Evolutionary conservation across 2,888 invertebrate species (phyloP).

Genomic region (Archaeoteleia sp.): DNA sequence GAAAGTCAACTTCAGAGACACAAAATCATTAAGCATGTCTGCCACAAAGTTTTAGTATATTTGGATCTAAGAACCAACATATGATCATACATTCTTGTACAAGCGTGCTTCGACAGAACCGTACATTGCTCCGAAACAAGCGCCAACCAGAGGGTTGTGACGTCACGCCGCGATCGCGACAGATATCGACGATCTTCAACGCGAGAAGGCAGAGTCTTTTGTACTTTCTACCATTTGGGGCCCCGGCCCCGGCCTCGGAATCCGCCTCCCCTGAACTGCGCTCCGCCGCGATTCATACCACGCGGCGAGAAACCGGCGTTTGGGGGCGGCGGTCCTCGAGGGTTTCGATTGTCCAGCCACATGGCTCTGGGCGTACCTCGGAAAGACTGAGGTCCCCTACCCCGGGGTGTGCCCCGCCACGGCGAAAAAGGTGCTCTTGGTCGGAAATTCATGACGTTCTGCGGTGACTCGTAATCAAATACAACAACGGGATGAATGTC

Average conservation of each 20-base stretch:
- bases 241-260: conserved; percentile 68
- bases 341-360: conserved; percentile 74
- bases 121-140: too few species aligned
- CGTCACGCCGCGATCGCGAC: neutral
- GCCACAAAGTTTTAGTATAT: too few species aligned
- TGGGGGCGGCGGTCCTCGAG: conserved; percentile 60
- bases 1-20: too few species aligned
- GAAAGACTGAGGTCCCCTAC: conserved; percentile 69
- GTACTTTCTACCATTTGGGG: conserved; percentile 73
- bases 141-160: too few species aligned
- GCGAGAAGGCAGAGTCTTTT: conserved; percentile 19
- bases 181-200: conserved; percentile 3
- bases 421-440: conserved; percentile 66
- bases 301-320: conserved; percentile 61
- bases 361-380: conserved; percentile 70
- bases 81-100: too few species aligned
- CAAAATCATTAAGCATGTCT: too few species aligned
- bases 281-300: conserved; percentile 68
- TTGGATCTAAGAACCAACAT: too few species aligned
- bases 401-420: conserved; percentile 73
- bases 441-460: conserved; percentile 57
- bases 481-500: conserved; percentile 60
- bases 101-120: too few species aligned
- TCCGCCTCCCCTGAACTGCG: conserved; percentile 69
- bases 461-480: conserved; percentile 57